Evolutionary conservation across 2,113 vertebrate species (phyloP), one percentile per base, ranked within the genome.

Genomic region (Erpornis zantholeuca): DNA sequence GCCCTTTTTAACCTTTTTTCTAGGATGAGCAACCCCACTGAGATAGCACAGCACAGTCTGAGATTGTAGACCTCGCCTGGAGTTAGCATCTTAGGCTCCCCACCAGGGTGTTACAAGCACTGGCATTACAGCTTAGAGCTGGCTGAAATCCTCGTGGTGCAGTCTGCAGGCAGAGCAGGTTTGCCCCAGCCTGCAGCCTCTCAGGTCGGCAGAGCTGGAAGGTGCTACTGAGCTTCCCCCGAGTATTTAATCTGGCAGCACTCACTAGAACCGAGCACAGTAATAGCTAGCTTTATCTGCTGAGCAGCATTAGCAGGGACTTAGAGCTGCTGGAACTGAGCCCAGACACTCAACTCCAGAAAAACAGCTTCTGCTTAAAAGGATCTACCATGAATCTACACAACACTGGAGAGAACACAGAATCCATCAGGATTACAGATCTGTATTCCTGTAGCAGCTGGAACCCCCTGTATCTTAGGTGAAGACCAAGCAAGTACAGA

Each of bases 321-420:
- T 91, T 84, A 83, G 45, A 95, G 81, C 88, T 91, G 64, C 82
- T 94, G 92, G 94, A 95, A 90, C 88, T 84, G 88, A 94, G 82
- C 73, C 90, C 90, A 87, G 88, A 54, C 44, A 71, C 47, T 76
- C 20, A 8, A 24, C 65, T 82, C 42, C 8, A 7, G 50, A 23
- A 75, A 81, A 13, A 31, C 4, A 13, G 45, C 77, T 49, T 80
- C 81, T 45, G 17, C 71, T 92, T 79, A 35, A 85, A 95, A 93
- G 35, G 47, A 36, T 79, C 65, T 68, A 31, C 56, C 12, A 9
- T 22, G 70, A 92, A 38, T 82, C 73, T 79, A 85, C 15, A 1
- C 42, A 63, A 44, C 8, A 33, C 38, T 1, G 0, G 25, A 88
- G 35, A 68, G 80, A 71, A 82, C 57, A 73, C 87, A 81, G 56